Conservation (phyloP, 2,113 vertebrate genomes). For the Leptosomus discolor region DNA sequence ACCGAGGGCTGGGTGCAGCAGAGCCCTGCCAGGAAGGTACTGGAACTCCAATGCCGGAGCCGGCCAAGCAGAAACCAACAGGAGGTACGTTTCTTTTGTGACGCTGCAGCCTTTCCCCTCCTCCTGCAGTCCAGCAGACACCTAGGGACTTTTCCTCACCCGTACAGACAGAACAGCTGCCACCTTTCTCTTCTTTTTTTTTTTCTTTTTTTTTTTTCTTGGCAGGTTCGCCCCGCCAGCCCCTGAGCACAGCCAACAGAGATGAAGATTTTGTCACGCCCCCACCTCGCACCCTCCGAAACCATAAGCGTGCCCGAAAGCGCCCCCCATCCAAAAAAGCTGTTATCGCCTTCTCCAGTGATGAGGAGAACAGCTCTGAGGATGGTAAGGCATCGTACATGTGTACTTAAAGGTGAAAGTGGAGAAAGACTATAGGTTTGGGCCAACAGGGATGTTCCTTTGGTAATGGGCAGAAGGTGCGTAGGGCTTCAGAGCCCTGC, state of each 20-base stretch:
- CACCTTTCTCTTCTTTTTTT: background rate
- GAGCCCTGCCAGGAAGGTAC: constrained; percentile 39
- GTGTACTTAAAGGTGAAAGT: background rate
- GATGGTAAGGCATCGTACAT: background rate
- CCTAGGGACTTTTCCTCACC: background rate
- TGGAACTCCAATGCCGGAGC: background rate
- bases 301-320: background rate
- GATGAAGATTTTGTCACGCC: constrained; percentile 80
- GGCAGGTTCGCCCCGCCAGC: background rate
- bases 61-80: constrained; percentile 27
- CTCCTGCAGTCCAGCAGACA: background rate
- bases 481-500: background rate
- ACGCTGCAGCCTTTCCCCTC: background rate
- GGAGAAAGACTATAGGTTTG: background rate
- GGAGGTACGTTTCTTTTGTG: constrained; percentile 15
- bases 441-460: background rate
- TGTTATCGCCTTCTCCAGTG: constrained; percentile 85
- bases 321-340: constrained; percentile 63
- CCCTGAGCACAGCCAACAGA: constrained; percentile 19
- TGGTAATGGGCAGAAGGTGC: background rate
- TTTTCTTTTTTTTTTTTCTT: background rate
- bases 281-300: background rate
- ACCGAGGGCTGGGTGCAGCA: constrained; percentile 82
- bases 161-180: background rate
- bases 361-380: constrained; percentile 76